These are phyloP conservation scores for Erannis defoliaria DNA, from an alignment of 2,888 invertebrate species.

Conservation along the genomic window DNA sequence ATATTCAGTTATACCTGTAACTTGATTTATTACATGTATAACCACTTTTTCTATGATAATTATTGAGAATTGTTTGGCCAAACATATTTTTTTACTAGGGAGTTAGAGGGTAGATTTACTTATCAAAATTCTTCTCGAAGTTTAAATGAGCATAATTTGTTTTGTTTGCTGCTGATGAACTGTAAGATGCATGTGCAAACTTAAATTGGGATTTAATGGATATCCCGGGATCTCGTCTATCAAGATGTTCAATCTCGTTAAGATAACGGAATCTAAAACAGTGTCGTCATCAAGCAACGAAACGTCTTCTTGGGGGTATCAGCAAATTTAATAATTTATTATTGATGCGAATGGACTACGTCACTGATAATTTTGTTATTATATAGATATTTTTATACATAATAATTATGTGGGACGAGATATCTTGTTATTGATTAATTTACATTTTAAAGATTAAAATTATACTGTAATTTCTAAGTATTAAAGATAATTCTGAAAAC, in stretches of 20 bases:
- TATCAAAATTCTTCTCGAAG: neutral
- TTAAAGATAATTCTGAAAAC: no score
- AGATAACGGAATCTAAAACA: conserved; percentile 3
- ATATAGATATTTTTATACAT: conserved; percentile 4
- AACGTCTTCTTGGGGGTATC: neutral
- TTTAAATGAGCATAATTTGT: neutral
- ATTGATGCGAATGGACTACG: neutral
- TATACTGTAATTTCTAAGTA: no score
- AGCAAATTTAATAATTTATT: conserved; percentile 5
- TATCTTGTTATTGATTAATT: no score
- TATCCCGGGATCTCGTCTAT: neutral
- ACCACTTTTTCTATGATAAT: no score
- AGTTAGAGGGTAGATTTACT: neutral
- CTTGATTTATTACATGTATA: no score
- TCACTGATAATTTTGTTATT: conserved; percentile 2
- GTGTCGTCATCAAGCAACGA: conserved; percentile 19
- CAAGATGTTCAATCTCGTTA: neutral
- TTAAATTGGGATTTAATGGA: neutral
- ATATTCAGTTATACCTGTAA: no score
- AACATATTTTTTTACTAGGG: neutral
- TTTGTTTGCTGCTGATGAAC: neutral
- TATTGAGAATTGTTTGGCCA: neutral
- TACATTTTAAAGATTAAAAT: no score
- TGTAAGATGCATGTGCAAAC: neutral
- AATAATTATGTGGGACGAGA: neutral